Conservation (phyloP, 2,797 vertebrate species). For the Pterois miles region DNA sequence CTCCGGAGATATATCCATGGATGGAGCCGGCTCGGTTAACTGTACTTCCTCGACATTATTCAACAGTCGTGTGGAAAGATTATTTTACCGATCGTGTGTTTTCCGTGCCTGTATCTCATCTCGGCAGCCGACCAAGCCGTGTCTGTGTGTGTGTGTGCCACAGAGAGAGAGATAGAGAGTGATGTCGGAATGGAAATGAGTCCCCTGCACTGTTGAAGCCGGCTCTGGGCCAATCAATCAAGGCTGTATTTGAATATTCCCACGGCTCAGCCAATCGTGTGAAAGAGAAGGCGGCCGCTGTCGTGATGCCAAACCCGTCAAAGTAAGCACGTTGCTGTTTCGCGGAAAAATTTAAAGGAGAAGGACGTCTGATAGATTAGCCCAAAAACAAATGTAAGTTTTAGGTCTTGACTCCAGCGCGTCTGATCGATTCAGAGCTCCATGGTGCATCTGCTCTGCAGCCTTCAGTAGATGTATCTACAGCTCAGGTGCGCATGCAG, state of each 20-base stretch:
- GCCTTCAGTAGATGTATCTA: background rate
- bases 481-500: background rate
- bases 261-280: constrained; percentile 74
- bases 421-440: background rate
- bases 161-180: constrained; percentile 33
- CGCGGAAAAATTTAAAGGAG: constrained; percentile 76
- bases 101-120: constrained; percentile 43
- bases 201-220: constrained; percentile 67
- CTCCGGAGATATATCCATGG: constrained; percentile 73
- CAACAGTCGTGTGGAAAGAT: background rate
- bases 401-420: background rate
- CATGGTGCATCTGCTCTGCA: background rate
- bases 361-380: background rate
- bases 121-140: constrained; percentile 49
- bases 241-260: constrained; percentile 76
- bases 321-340: constrained; percentile 74
- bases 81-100: constrained; percentile 26
- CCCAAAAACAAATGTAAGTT: background rate
- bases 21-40: constrained; percentile 55
- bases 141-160: constrained; percentile 44
- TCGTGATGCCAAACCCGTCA: constrained; percentile 65
- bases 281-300: constrained; percentile 63
- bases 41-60: constrained; percentile 49
- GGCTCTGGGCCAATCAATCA: constrained; percentile 79
- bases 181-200: constrained; percentile 74